Conservation (phyloP, 92 coral and sea anemone species). For the Paramuricea clavata region DNA sequence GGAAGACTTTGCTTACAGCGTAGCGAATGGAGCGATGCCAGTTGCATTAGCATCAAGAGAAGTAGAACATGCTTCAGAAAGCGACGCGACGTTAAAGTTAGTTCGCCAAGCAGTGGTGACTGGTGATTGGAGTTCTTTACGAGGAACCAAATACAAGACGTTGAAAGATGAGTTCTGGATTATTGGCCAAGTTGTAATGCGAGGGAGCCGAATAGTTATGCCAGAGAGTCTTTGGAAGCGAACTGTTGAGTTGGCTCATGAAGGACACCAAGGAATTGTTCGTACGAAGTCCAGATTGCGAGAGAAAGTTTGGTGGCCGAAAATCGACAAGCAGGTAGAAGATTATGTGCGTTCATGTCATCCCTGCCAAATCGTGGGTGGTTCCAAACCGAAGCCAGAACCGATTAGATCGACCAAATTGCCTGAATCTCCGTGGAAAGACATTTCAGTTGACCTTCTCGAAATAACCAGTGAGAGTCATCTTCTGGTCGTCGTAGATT, state of each 20-base stretch:
- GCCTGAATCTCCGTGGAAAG: constrained; percentile 74
- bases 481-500: constrained; percentile 65
- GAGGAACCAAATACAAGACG: constrained; percentile 65
- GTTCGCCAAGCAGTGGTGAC: constrained; percentile 60
- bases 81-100: constrained; percentile 19
- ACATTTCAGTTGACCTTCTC: constrained; percentile 62
- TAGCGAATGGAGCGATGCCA: background rate
- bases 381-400: constrained; percentile 68
- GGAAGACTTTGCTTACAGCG: constrained; percentile 6
- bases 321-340: constrained; percentile 72
- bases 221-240: constrained; percentile 55
- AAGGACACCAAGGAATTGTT: constrained; percentile 78
- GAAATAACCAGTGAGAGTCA: constrained; percentile 55
- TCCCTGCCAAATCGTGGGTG: constrained; percentile 65
- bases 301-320: no score
- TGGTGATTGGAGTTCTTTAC: constrained; percentile 48
- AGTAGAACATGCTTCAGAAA: background rate
- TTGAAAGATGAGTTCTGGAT: constrained; percentile 60
- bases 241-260: constrained; percentile 63
- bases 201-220: constrained; percentile 52
- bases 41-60: constrained; percentile 1
- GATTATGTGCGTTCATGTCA: constrained; percentile 55
- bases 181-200: constrained; percentile 56
- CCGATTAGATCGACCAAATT: constrained; percentile 65
- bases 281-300: constrained; percentile 63